Evolutionary conservation across 2,113 vertebrate genomes (phyloP).

Genomic region (Syngnathus typhle): DNA sequence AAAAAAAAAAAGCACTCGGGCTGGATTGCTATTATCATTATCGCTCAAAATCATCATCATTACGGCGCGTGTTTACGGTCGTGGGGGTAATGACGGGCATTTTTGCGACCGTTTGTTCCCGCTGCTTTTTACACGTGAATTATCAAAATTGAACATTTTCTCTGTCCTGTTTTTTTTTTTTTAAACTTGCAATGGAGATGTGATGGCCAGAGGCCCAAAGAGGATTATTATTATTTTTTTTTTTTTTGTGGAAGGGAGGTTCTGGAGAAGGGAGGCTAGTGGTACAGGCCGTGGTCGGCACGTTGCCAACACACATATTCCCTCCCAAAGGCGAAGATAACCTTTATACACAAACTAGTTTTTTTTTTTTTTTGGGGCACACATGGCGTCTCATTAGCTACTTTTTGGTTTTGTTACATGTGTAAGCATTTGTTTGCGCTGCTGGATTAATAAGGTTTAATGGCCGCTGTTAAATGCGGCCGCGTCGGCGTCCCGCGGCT

Average conservation of each 20-base stretch:
- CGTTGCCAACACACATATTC: slow-evolving; percentile 44
- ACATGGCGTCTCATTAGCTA: slow-evolving; percentile 40
- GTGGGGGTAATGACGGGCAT: slow-evolving; percentile 68
- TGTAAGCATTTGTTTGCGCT: slow-evolving; percentile 66
- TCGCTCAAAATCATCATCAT: slow-evolving; percentile 31
- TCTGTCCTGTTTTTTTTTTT: slow-evolving; percentile 32
- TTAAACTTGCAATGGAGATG: slow-evolving; percentile 43
- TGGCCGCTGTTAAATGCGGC: slow-evolving; percentile 70
- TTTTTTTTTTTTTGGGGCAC: slow-evolving; percentile 10
- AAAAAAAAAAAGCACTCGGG: slow-evolving; percentile 60
- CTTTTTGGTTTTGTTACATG: slow-evolving; percentile 58
- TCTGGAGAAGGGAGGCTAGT: slow-evolving; percentile 64
- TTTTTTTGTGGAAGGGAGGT: slow-evolving; percentile 42
- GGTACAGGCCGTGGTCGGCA: slow-evolving; percentile 65
- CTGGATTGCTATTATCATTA: slow-evolving; percentile 67
- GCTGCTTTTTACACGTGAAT: not conserved
- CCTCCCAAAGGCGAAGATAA: slow-evolving; percentile 28
- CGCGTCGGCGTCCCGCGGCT: slow-evolving; percentile 63
- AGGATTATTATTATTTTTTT: slow-evolving; percentile 51
- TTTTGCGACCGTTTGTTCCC: slow-evolving; percentile 27
- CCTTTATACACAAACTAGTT: slow-evolving; percentile 12
- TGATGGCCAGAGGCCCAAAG: slow-evolving; percentile 62
- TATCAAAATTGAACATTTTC: slow-evolving; percentile 21
- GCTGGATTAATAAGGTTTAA: slow-evolving; percentile 72
- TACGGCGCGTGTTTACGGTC: slow-evolving; percentile 41